Conservation (phyloP, 30 jellyfish, hydroid and myxozoan genomes). For the Mastigias papua region DNA sequence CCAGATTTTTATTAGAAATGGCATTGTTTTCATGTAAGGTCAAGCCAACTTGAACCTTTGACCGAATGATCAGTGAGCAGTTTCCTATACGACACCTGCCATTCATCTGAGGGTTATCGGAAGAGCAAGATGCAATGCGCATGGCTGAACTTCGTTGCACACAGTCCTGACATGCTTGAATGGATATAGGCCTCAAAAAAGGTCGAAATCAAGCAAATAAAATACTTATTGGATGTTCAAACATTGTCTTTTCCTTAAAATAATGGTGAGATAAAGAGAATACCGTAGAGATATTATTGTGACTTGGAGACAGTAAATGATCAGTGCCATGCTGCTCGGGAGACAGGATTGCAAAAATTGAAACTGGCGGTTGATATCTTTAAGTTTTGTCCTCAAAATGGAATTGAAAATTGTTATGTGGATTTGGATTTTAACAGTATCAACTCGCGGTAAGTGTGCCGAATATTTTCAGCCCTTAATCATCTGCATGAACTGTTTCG, state of each 20-base stretch:
- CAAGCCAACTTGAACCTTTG: constrained; percentile 64
- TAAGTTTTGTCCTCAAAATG: background rate
- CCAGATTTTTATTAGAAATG: constrained; percentile 34
- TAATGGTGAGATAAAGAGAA: background rate
- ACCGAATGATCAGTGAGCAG: constrained; percentile 80
- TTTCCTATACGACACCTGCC: constrained; percentile 61
- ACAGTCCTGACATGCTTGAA: constrained; percentile 55
- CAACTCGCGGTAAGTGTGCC: background rate
- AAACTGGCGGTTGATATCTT: background rate
- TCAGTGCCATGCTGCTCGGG: background rate
- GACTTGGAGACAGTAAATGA: background rate
- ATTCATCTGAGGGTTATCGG: constrained; percentile 37
- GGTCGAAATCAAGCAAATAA: background rate
- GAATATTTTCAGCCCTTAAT: background rate
- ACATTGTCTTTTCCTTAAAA: background rate
- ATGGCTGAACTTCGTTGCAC: constrained; percentile 74
- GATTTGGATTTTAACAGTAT: background rate
- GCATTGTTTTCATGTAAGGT: constrained; percentile 53
- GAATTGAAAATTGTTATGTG: background rate
- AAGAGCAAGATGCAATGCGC: constrained; percentile 58
- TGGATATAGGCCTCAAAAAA: constrained; percentile 37
- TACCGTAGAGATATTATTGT: background rate
- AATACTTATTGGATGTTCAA: background rate
- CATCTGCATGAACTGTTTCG: background rate
- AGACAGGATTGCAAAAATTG: background rate